phyloP scores from a whole-genome alignment of 37 sponge, comb jelly and placozoan species.

The Aphrocallistes beatrix region DNA sequence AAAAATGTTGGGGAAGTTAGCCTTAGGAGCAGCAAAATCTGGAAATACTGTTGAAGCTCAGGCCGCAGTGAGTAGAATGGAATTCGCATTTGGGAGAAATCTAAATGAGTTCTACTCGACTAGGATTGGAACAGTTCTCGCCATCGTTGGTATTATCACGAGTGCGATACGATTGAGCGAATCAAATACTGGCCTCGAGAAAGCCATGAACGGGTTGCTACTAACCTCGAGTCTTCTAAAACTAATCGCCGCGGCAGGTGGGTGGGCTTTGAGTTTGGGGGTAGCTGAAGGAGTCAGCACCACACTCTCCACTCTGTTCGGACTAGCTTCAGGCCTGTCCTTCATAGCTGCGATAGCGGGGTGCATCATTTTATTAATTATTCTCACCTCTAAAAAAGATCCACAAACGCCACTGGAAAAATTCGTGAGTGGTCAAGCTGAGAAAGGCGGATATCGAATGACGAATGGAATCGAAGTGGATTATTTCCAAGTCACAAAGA shows the following conservation, averaged over 20 bases:
- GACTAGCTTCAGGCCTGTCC: neutral
- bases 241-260: neutral
- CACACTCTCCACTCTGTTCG: neutral
- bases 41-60: neutral
- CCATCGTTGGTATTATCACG: neutral
- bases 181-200: neutral
- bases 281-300: neutral
- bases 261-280: neutral
- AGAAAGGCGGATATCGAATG: neutral
- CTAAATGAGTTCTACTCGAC: neutral
- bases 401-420: neutral
- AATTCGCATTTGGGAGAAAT: neutral
- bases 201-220: neutral
- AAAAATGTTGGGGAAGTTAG: too few species aligned
- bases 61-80: neutral
- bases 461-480: neutral
- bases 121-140: constrained; percentile 4
- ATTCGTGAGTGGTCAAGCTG: neutral
- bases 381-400: neutral
- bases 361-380: neutral
- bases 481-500: constrained; percentile 12
- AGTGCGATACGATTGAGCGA: neutral
- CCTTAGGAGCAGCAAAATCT: neutral
- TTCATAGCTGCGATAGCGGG: constrained; percentile 1
- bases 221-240: neutral